A percentile compares a stretch with the other conserved stretches of the same genome.
Evolutionary conservation across 2,113 vertebrate genomes (phyloP).

Genomic region (Pangasianodon gigas): DNA sequence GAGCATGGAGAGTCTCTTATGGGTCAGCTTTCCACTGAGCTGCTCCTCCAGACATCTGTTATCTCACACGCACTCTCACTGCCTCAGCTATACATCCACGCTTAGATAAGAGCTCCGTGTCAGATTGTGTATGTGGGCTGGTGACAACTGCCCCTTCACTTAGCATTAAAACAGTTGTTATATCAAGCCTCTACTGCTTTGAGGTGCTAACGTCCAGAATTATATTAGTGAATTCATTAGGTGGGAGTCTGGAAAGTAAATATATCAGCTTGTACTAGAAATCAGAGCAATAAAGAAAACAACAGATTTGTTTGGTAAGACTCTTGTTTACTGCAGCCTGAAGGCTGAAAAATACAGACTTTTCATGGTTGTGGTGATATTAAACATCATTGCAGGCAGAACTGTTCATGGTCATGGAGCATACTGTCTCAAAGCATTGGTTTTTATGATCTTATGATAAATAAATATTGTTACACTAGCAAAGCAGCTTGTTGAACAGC

Average conservation of each 20-base stretch:
- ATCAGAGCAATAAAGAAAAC: conserved; percentile 1
- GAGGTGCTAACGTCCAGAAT: not conserved
- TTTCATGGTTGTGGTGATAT: conserved; percentile 16
- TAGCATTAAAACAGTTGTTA: not conserved
- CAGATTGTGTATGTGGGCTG: not conserved
- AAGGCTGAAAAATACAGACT: conserved; percentile 1
- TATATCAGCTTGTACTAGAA: not conserved
- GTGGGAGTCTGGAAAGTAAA: not conserved
- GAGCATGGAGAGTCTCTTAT: not conserved
- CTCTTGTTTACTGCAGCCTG: conserved; percentile 2
- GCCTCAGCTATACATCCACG: conserved; percentile 7
- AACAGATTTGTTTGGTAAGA: not conserved
- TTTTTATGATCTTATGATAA: conserved; percentile 4
- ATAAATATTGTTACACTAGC: not conserved
- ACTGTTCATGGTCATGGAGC: conserved; percentile 12
- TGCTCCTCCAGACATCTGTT: conserved; percentile 29
- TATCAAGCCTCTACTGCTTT: not conserved
- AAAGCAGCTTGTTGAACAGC: conserved; percentile 42
- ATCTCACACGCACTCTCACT: not conserved
- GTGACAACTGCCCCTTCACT: not conserved
- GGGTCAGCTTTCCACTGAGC: conserved; percentile 23
- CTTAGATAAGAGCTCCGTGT: not conserved
- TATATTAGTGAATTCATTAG: conserved; percentile 6
- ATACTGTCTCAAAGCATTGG: not conserved
- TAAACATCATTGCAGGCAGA: not conserved